Evolutionary conservation across 2,888 invertebrate genomes (phyloP), one percentile per base, ranked within the genome.

Genomic region (Argyresthia goedartella): DNA sequence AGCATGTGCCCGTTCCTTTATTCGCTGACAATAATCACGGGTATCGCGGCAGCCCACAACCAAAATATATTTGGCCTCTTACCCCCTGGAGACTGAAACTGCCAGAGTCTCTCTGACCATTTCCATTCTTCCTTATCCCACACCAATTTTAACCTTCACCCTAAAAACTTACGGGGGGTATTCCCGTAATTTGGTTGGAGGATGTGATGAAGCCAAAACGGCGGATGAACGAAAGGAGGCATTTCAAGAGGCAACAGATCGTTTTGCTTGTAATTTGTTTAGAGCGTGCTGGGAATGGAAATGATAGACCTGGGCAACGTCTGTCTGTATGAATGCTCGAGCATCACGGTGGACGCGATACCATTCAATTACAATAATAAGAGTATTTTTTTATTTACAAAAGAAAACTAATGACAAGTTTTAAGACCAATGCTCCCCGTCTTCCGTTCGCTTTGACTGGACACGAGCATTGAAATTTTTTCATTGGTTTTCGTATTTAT

Each of bases 21-120:
- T 78, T 79, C 71, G 76, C 76, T 77, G 79, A 78, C 74, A 73
- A 73, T 77, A 76, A 79, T 78, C 76, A 75, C 73, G 69, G 76
- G 73, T 72, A 68, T 76, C 65, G 71, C 68, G 45, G 33, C 71
- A 70, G 70, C 63, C 50, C 57, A 56, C 59, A 61, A 62, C 66
- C 65, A 65, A 68, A 76, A 81, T 78, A 76, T 78, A 80, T 81
- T 71, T 78, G 70, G 69, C 71, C 66, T 67, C 65, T 61, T 67
- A 64, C 81, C 79, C 81, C 79, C 82, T 60, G 65, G 81, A 76
- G 79, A 77, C 75, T 68, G 63, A 60, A 57, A 63, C 57, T 65
- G 68, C 60, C 56, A 60, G 59, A 55, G 57, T 61, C 57, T 59
- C 59, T 52, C 57, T 41, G 69, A 71, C 68, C 69, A 70, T 67